A percentile compares a stretch with the other conserved stretches of the same genome.
Evolutionary conservation across 2,113 vertebrate genomes (phyloP).

Genomic region (Agapornis roseicollis): DNA sequence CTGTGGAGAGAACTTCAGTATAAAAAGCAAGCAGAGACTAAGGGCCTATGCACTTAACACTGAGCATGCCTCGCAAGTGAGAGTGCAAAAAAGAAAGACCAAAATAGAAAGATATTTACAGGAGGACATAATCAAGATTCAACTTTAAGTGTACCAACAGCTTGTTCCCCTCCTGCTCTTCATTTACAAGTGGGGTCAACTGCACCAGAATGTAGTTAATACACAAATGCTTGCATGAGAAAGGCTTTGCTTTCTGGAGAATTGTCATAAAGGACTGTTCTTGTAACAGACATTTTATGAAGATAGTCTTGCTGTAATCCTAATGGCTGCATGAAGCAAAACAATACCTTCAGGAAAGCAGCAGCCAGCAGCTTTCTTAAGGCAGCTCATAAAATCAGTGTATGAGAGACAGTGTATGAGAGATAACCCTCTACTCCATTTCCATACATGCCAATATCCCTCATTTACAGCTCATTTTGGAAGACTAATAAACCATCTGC

Average conservation of each 20-base stretch:
- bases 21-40: background rate
- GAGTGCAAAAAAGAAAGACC: background rate
- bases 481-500: background rate
- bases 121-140: background rate
- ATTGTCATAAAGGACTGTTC: background rate
- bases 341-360: background rate
- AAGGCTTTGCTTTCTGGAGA: background rate
- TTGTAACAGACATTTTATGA: background rate
- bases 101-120: background rate
- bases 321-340: background rate
- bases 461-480: background rate
- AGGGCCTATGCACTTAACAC: background rate
- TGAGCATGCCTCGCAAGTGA: background rate
- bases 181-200: accelerated
- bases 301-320: background rate
- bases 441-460: background rate
- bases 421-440: background rate
- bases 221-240: background rate
- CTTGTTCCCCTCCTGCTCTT: background rate
- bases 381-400: background rate
- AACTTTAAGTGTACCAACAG: background rate
- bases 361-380: background rate
- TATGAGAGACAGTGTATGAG: too few species aligned
- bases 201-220: background rate
- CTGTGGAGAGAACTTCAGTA: background rate